Evolutionary conservation across 2,888 invertebrate genomes (phyloP), one percentile per base, ranked within the genome.

Genomic region (Amphipyra tragopoginis): DNA sequence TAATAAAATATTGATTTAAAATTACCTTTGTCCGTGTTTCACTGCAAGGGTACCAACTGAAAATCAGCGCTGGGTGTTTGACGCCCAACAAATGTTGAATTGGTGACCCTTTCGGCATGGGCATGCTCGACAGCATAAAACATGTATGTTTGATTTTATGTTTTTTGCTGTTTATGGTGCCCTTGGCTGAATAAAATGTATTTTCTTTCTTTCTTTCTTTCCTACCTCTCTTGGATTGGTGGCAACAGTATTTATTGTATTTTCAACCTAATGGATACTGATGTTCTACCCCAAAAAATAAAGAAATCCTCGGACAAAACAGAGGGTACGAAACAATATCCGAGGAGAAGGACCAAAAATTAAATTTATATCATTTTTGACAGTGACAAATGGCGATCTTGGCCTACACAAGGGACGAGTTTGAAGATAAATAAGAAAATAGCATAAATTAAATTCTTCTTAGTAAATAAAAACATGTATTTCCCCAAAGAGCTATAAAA

Each of bases 401-500:
- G 10, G 36, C 47, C 53, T 48, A 15, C 75, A 50, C 72, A 14
- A 44, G 75, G 66, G 77, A 70, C 55, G 45, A 67, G 51, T 61
- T 63, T 59, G 56, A 60, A 61, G 65, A 72, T 63, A 75, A 75
- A 75, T 72, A 72, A 66, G 51, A 54, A 72, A 65, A 70, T 49
- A 59, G 43, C 47, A 70, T 70, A 72, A 77, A 75, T 81, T 75
- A 29, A 70, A 72, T 69, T 69, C 43, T 67, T 50, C 54, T 65
- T 33, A 70, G 63, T 69, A 69, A 44, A 62, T 55, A 71, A 54
- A 75, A 74, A 73, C 62, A 65, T 65, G 10, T 77, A 79, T 75
- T 81, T 81, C 80, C 79, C 81, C 44, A 49, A 55, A 73, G 77
- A 21, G 68, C 73, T 39, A 52, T 81, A 77, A 77, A 65, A 66